These are phyloP conservation scores for Sarcophaga variegata DNA, from an alignment of 2,888 invertebrate species.

Conservation along the genomic window DNA sequence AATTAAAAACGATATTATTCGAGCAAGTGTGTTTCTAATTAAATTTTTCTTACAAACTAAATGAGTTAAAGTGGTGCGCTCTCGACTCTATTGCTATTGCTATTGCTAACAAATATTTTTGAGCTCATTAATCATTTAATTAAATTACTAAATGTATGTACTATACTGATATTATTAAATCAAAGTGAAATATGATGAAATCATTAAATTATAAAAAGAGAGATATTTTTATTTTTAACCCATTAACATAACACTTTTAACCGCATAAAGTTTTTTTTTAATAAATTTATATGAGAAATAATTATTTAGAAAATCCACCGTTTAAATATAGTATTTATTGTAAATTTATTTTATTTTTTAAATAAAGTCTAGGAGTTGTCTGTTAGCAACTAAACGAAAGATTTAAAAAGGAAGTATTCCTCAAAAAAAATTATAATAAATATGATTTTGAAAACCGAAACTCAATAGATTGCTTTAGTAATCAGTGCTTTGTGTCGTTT, in stretches of 20 bases:
- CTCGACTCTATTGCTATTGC: neutral
- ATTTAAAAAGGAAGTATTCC: too few relatives aligned
- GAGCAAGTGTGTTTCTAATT: slow-evolving; percentile 10
- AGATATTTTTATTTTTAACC: slow-evolving; percentile 29
- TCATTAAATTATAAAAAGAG: slow-evolving; percentile 13
- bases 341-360: too few relatives aligned
- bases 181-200: slow-evolving; percentile 40
- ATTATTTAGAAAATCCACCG: too few relatives aligned
- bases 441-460: too few relatives aligned
- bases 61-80: slow-evolving; percentile 21
- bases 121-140: slow-evolving; percentile 24
- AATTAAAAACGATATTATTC: slow-evolving; percentile 38
- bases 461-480: too few relatives aligned
- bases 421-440: too few relatives aligned
- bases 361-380: too few relatives aligned
- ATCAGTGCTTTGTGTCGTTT: too few relatives aligned
- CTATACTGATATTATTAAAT: slow-evolving; percentile 17
- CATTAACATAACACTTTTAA: slow-evolving; percentile 11
- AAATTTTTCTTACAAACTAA: neutral
- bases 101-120: slow-evolving; percentile 38
- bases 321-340: too few relatives aligned
- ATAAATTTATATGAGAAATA: too few relatives aligned
- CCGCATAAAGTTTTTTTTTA: slow-evolving; percentile 5
- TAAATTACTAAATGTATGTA: slow-evolving; percentile 14
- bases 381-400: too few relatives aligned